Evolutionary conservation across 2,113 vertebrate genomes (phyloP), one percentile per base, ranked within the genome.

Genomic region (Hylia prasina): DNA sequence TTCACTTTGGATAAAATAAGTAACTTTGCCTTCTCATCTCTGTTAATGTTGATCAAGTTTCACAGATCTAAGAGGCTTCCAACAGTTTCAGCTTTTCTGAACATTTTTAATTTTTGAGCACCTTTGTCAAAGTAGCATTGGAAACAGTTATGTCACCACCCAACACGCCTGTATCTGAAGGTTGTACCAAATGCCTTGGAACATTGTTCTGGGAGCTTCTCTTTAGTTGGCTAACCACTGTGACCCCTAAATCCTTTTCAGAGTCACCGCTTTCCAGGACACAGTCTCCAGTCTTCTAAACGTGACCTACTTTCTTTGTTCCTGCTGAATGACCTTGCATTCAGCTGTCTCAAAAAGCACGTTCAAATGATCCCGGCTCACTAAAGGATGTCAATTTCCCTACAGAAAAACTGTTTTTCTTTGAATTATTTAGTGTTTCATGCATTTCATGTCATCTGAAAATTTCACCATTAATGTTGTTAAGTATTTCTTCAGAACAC

Each of bases 281-380:
- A 94, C 57, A 66, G 89, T 91, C 93, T 85, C 84, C 66, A 93
- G 70, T 80, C 94, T 91, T 95, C 93, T 63, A 92, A 95, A 95
- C 3, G 12, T 95, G 95, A 96, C 95, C 96, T 97, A 97, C 94
- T 96, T 97, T 96, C 95, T 90, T 89, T 90, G 93, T 96, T 97
- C 87, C 81, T 95, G 73, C 37, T 94, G 94, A 94, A 89, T 94
- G 94, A 97, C 93, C 95, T 94, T 95, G 84, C 77, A 91, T 95
- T 94, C 91, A 92, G 77, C 91, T 76, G 61, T 89, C 86, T 93
- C 83, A 87, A 95, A 95, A 91, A 94, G 73, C 91, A 71, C 0
- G 71, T 97, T 93, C 92, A 83, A 68, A 78, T 87, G 83, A 77
- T 78, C 80, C 48, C 31, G n/a, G 50, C 71, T 92, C 71, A 37